Evolutionary conservation across 2,113 vertebrate genomes (phyloP).

Genomic region (Phaethon lepturus): DNA sequence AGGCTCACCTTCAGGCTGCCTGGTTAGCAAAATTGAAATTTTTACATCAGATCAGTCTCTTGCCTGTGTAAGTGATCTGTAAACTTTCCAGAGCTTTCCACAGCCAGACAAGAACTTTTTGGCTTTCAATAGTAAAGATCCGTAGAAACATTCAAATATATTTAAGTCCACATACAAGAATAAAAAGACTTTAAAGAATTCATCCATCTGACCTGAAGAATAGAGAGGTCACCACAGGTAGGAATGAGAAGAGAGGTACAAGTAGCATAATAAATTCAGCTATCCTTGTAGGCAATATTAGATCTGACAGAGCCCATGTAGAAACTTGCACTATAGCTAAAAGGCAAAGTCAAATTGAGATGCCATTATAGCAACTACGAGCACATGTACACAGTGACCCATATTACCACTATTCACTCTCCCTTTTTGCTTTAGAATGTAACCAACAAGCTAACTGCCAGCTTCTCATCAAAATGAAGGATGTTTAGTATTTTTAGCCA

Average conservation of each 20-base stretch:
- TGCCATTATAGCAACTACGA: background rate
- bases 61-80: background rate
- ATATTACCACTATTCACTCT: background rate
- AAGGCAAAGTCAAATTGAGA: conserved; percentile 49
- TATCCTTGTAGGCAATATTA: conserved; percentile 30
- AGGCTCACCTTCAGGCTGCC: background rate
- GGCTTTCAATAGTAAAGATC: background rate
- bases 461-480: background rate
- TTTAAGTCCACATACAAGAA: background rate
- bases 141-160: background rate
- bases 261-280: conserved; percentile 53
- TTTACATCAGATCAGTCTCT: background rate
- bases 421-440: background rate
- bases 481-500: background rate
- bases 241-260: background rate
- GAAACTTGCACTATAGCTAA: conserved; percentile 38
- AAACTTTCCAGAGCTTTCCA: background rate
- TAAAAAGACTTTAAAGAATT: conserved; percentile 20
- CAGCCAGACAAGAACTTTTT: background rate
- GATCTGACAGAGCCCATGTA: conserved; percentile 45
- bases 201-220: conserved; percentile 14
- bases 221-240: conserved; percentile 25
- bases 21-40: background rate
- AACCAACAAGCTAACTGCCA: background rate
- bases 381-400: background rate